Base-by-base conservation (phyloP, 2,797 vertebrate species). In the Propithecus perrieri region DNA sequence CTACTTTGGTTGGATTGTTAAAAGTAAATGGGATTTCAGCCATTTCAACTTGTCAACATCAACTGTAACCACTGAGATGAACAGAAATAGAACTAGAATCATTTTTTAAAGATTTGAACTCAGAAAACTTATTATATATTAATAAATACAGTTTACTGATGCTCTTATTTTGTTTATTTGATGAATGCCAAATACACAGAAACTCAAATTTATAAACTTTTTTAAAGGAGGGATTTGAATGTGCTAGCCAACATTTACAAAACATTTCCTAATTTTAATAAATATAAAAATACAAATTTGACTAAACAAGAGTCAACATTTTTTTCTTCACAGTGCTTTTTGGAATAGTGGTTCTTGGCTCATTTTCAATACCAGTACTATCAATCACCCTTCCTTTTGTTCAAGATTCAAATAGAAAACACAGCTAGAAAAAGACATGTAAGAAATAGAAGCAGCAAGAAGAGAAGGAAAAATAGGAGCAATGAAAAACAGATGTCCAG, bases 391-490 rank as follows among this genome's bases (percentile, higher is more conserved):
- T 63, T 20, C 17, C 33, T 85, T 94, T 90, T 89, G 61, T 85
- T 94, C 53, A 95, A 94, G 33, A 80, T 75, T 97, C 78, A 91
- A 95, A 94, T 3, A 80, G 80, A 94, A 97, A 92, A 90, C 38
- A 24, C 38, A 85, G 35, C 53, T 79, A 87, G 38, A 35, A 95
- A 95, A 85, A 80, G 17, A 28, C 35, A 93, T 6, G 30, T 53
- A 86, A 93, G n/a, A 74, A 78, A 63, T 0, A 75, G 46, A 71
- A 69, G 33, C 53, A 86, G 41, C 12, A 88, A 83, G 76, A 95
- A n/a, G 61, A 89, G 72, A 15, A 93, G 26, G 43, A 55, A 79
- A 94, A 88, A 75, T 0, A 55, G 69, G 7, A 94, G 72, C 63
- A 48, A 30, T 15, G 46, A 41, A 75, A 91, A 94, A 91, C 1